Percentiles rank a stretch among this genome's conserved stretches.
These are phyloP conservation scores for Barnardius zonarius DNA, from an alignment of 2,113 vertebrate genomes.

Conservation along the genomic window DNA sequence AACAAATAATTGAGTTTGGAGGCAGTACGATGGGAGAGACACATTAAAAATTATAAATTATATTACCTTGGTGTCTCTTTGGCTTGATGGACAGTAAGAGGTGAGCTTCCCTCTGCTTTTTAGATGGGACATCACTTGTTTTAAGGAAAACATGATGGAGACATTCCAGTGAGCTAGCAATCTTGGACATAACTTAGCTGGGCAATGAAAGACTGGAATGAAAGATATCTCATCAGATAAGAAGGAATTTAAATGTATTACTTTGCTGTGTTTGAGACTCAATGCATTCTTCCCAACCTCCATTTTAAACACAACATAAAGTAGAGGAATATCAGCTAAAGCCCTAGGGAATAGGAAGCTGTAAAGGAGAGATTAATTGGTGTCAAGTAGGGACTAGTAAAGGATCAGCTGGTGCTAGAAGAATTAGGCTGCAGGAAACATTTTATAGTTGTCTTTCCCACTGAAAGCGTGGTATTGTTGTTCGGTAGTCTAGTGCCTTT, in stretches of 20 bases:
- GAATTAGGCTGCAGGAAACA: constrained; percentile 80
- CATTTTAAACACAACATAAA: constrained; percentile 18
- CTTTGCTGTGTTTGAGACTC: neutral
- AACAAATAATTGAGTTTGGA: neutral
- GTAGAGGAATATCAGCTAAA: neutral
- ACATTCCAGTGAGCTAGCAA: neutral
- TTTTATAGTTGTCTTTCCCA: constrained; percentile 80
- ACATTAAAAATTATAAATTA: neutral
- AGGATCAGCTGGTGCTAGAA: constrained; percentile 76
- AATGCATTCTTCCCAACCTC: neutral
- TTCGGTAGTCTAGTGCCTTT: constrained; percentile 74
- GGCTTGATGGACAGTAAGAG: neutral
- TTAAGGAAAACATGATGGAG: neutral
- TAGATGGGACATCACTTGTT: neutral
- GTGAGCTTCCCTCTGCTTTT: neutral
- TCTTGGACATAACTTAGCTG: neutral
- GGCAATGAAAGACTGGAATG: neutral
- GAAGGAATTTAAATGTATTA: neutral
- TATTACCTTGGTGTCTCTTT: neutral
- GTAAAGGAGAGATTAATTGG: constrained; percentile 77
- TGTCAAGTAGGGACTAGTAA: constrained; percentile 78
- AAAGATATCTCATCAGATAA: neutral
- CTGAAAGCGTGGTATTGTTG: constrained; percentile 73
- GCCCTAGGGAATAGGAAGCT: constrained; percentile 19
- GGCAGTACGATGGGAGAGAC: neutral